Evolutionary conservation across 2,797 vertebrate genomes (phyloP), one percentile per base, ranked within the genome.

Genomic region (Cossypha niveicapilla): DNA sequence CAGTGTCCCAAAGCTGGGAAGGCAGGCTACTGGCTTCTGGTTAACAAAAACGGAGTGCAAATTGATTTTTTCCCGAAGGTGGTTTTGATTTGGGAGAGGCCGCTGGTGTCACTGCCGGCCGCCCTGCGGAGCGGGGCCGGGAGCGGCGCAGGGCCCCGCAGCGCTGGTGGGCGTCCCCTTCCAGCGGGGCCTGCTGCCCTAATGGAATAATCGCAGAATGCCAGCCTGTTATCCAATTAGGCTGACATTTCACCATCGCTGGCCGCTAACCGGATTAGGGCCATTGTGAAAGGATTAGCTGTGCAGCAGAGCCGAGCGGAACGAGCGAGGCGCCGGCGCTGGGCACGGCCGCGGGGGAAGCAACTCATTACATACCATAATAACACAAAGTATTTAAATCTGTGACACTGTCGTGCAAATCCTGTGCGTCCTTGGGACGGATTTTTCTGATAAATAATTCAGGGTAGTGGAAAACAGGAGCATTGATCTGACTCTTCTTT

Each of bases 231-330:
- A 98, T 98, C 98, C 98, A 98, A 98, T 99, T 99, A 98, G 98
- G 95, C 95, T 98, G 98, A 98, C 99, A 97, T 99, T 97, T 98
- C 98, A 96, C 98, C 98, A 97, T 98, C 98, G 98, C 97, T 97
- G 97, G 97, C 97, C 97, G 91, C 97, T 99, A 99, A 99, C 98
- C 97, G 98, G 98, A 99, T 99, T 99, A 99, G 96, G 97, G 97
- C 98, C 97, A 97, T 98, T 98, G 98, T 99, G 98, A 99, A 98
- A 98, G 98, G 98, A 99, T 99, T 99, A 99, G 97, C 96, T 50
- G 86, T 95, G 94, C 97, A 97, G 97, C 93, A 97, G 97, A 98
- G 97, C 97, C 89, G 96, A 96, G 98, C 82, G 45, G 97, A 98
- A 95, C 94, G 92, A 94, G 95, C 70, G 62, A 96, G 94, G 94